Evolutionary conservation across 2,113 vertebrate genomes (phyloP).

Genomic region (Gambusia affinis): DNA sequence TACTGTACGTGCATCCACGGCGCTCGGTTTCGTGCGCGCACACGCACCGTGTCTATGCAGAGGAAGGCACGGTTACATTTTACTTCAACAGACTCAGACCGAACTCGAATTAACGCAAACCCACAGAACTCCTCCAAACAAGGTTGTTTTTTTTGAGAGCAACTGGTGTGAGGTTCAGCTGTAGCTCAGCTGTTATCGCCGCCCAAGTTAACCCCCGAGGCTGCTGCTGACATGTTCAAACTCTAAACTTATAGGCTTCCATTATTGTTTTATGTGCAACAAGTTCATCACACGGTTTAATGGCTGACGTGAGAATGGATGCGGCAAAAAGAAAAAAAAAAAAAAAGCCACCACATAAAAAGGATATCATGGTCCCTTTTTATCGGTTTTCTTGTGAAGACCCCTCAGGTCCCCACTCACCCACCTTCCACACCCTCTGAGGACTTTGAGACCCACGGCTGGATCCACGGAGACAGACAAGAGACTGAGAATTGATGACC

Average conservation of each 20-base stretch:
- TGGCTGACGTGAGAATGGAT: not conserved
- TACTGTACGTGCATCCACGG: conserved; percentile 6
- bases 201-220: conserved; percentile 18
- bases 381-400: conserved; percentile 1
- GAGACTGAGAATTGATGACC: conserved; percentile 82
- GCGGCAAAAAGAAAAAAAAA: not conserved
- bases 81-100: not conserved
- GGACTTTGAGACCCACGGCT: conserved; percentile 7
- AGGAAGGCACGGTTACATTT: conserved; percentile 13
- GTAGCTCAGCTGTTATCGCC: not conserved
- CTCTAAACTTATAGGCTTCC: conserved; percentile 2
- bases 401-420: not conserved
- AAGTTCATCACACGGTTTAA: conserved; percentile 17
- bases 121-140: conserved; percentile 4
- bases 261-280: conserved; percentile 9
- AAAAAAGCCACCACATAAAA: not conserved
- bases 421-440: conserved; percentile 14
- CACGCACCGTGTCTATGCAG: not conserved
- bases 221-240: conserved; percentile 20
- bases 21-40: conserved; percentile 23
- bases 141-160: not conserved
- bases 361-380: not conserved
- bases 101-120: conserved; percentile 11
- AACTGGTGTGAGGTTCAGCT: conserved; percentile 9
- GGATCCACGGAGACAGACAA: conserved; percentile 77